Base-by-base conservation (phyloP, 2,113 vertebrate genomes). In the Rhea americana region DNA sequence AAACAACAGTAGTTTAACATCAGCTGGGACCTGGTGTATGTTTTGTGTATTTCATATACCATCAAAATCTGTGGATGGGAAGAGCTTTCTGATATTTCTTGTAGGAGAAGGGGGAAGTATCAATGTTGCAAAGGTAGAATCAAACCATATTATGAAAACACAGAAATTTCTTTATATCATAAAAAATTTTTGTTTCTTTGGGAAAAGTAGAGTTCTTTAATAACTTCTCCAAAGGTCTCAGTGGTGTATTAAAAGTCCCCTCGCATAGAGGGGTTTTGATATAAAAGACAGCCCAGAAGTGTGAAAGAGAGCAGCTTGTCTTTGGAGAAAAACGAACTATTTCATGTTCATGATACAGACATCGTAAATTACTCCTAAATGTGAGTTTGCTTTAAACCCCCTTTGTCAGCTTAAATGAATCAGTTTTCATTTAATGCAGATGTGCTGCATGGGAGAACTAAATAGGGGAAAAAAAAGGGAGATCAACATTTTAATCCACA, bases 331-430 rank as follows among this genome's bases (percentile, higher is more conserved):
- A 92, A 63, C 61, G 62, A 79, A 72, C 91, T 89, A 93, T 92
- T 97, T 97, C 93, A 95, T 91, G 90, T 93, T 96, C 94, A 74
- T 93, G 95, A 74, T 85, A 58, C 2, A 89, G 83, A 68, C 47
- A 71, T 85, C 91, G 82, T 95, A 94, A 96, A 96, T 96, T 95
- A 91, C 79, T 82, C 83, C 74, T 91, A 78, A 91, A 89, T 89
- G 76, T 63, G 53, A 19, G 30, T 67, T 92, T 93, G 61, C 62
- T 91, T 91, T 90, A 96, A 95, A 77, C 41, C 26, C 17, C 22
- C 5, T 65, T 89, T 94, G 87, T 96, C 90, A 85, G 41, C 70
- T 95, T 82, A 91, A 82, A 70, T 59, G 88, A 93, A 70, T 26
- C 13, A 9, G 17, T 91, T 96, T 90, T 94, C 76, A 43, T 75